Evolutionary conservation across 1,140 invertebrate genomes (phyloP).

Genomic region (Meteorus sp.): DNA sequence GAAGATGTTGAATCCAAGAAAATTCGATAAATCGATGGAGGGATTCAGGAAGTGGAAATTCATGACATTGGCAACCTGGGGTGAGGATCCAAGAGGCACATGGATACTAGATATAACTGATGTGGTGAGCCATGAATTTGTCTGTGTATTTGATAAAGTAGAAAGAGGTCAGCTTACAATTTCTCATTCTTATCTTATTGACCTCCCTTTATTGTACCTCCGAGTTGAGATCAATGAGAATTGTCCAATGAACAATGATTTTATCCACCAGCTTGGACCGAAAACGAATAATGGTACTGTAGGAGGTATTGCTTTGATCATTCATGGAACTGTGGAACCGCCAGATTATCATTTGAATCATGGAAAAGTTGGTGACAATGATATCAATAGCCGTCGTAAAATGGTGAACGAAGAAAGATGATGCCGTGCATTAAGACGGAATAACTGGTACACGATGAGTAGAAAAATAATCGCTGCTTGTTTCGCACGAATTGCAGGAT

Average conservation of each 20-base stretch:
- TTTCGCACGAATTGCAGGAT: no score
- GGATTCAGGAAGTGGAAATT: slow-evolving; percentile 87
- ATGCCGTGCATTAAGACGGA: neutral
- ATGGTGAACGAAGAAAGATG: slow-evolving; percentile 25
- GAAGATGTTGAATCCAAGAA: slow-evolving; percentile 70
- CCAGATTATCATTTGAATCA: slow-evolving; percentile 66
- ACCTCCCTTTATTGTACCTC: neutral
- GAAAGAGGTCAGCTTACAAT: neutral
- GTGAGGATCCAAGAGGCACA: slow-evolving; percentile 74
- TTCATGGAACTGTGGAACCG: slow-evolving; percentile 70
- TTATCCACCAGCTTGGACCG: slow-evolving; percentile 50
- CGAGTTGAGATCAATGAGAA: neutral
- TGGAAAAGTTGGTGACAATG: slow-evolving; percentile 60
- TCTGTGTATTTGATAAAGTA: neutral
- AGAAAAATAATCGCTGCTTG: slow-evolving; percentile 24
- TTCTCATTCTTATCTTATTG: neutral
- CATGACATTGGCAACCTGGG: slow-evolving; percentile 91
- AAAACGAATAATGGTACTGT: slow-evolving; percentile 62
- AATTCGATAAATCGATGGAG: slow-evolving; percentile 68
- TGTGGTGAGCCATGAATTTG: slow-evolving; percentile 53
- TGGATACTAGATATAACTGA: slow-evolving; percentile 73
- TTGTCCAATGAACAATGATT: neutral
- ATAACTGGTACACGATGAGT: neutral
- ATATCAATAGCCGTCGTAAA: slow-evolving; percentile 55
- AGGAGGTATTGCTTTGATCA: slow-evolving; percentile 60